phyloP scores from a whole-genome alignment of 92 coral and sea anemone genomes.

The Porites cylindrica region DNA sequence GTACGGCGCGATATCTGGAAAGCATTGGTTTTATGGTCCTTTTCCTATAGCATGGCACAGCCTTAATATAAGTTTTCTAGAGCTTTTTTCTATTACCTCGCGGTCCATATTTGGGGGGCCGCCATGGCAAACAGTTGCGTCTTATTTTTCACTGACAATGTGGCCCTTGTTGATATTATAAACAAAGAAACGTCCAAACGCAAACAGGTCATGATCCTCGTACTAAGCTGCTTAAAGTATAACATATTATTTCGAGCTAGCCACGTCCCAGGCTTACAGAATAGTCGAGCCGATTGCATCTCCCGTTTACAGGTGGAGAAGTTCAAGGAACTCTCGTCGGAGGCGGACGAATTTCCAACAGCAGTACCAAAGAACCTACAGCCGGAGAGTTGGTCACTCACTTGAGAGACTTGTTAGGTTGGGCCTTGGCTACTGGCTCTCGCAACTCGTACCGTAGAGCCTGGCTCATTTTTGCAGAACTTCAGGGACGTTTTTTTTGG shows the following conservation, averaged over 20 bases:
- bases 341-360: constrained; percentile 11
- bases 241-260: constrained; percentile 34
- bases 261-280: constrained; percentile 43
- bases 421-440: neutral
- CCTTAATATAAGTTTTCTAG: constrained; percentile 34
- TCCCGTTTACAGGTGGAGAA: constrained; percentile 25
- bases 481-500: neutral
- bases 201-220: constrained; percentile 25
- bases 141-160: constrained; percentile 44
- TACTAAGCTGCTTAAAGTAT: constrained; percentile 16
- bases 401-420: constrained; percentile 12
- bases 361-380: constrained; percentile 48
- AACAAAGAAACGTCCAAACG: constrained; percentile 33
- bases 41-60: constrained; percentile 35
- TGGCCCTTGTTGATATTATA: constrained; percentile 34
- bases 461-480: constrained; percentile 17
- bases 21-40: constrained; percentile 50
- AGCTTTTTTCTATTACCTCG: constrained; percentile 45
- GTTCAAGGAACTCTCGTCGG: neutral
- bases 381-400: neutral
- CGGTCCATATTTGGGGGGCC: constrained; percentile 48
- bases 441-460: constrained; percentile 19
- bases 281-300: constrained; percentile 39
- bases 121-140: constrained; percentile 37
- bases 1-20: constrained; percentile 52